Base-by-base conservation (phyloP, 2,888 invertebrate genomes). In the Mantis religiosa region DNA sequence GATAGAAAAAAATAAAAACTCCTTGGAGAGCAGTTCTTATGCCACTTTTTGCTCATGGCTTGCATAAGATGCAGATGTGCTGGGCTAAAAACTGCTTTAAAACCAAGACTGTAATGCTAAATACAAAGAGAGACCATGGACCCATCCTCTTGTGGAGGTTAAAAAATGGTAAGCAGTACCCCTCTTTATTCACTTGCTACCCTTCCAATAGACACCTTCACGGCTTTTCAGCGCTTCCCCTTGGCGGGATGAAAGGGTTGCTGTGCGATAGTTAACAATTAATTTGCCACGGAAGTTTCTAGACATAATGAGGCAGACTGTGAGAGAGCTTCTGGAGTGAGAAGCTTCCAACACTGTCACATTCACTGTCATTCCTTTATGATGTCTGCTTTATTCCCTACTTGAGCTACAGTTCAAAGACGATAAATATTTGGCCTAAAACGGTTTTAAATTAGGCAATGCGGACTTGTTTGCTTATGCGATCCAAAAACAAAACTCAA, bases 271-370 rank as follows among this genome's bases (percentile, higher is more conserved):
- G 84, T 84, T 88, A 84, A 89, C 89, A 89, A 89, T 89, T 89
- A 89, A 89, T 89, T 89, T 84, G 89, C 28, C 87, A 87, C 87
- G 89, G 87, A 87, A 84, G 87, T 85, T 87, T 28, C 85, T 25
- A 85, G 81, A 47, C 54, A 85, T 88, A 85, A 88, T 84, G 88
- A 88, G 84, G 41, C 41, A 34, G 47, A 85, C 85, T 85, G 41
- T 14, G 34, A 85, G 85, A 82, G 82, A 6, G 20, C 54, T 34
- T 28, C 71, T 7, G 81, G 81, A 84, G 83, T 71, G 54, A 71
- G 54, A 71, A 71, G 54, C 54, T 71, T 71, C 54, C 54, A 71
- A 25, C 25, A 25, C 20, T 71, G 54, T 71, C 54, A 71, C 54
- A 12, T 12, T 12, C 41, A 12, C 41, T 41, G 41, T 41, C 41